Percentiles rank a stretch among this genome's conserved stretches.
Evolutionary conservation across 1,140 invertebrate genomes (phyloP).

Genomic region (Adelges cooleyi): DNA sequence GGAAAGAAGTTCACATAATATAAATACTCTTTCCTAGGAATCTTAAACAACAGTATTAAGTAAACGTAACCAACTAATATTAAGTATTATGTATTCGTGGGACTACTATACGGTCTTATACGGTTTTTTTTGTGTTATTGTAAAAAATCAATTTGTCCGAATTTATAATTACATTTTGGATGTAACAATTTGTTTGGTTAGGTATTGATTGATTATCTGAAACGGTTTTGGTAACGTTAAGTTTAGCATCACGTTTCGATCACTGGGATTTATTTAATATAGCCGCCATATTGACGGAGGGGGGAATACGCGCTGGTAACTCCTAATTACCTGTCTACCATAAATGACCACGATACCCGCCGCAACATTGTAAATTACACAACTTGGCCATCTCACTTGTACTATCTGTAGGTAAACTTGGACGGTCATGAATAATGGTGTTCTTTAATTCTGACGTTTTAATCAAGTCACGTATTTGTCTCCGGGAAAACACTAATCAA

Average conservation of each 20-base stretch:
- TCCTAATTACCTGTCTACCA: not conserved
- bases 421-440: conserved; percentile 12
- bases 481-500: conserved; percentile 26
- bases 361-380: not conserved
- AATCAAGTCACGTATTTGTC: conserved; percentile 28
- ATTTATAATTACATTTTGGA: too few species aligned
- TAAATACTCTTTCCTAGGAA: too few species aligned
- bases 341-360: not conserved
- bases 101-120: too few species aligned
- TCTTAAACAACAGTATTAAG: too few species aligned
- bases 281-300: not conserved
- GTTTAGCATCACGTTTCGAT: conserved; percentile 2
- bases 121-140: too few species aligned
- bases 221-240: too few species aligned
- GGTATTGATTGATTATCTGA: conserved; percentile 11
- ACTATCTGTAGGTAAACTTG: conserved; percentile 6
- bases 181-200: too few species aligned
- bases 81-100: too few species aligned
- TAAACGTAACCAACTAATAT: too few species aligned
- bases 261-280: conserved; percentile 5
- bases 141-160: too few species aligned
- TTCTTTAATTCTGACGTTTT: conserved; percentile 27
- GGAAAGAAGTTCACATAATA: too few species aligned
- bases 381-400: not conserved
- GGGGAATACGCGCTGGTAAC: not conserved